These are phyloP conservation scores for Chloroceryle aenea DNA, from an alignment of 2,113 vertebrate genomes.

Conservation along the genomic window DNA sequence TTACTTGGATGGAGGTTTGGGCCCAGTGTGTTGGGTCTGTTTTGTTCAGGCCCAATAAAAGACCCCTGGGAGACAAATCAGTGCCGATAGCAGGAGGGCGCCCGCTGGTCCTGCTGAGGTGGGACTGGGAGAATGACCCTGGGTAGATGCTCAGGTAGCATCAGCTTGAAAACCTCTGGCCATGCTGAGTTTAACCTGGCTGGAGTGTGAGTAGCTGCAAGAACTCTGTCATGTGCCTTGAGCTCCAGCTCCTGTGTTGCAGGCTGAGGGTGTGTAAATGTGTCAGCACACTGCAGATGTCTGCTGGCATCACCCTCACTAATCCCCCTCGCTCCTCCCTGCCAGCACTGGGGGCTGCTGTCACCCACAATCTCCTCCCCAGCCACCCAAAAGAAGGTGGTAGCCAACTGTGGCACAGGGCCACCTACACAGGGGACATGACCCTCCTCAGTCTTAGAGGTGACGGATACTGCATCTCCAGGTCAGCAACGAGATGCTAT, in stretches of 20 bases:
- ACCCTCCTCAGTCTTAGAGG: fast-evolving
- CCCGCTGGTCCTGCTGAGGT: fast-evolving
- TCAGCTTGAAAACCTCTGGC: background rate
- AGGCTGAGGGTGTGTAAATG: background rate
- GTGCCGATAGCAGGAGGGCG: background rate
- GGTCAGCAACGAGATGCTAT: fast-evolving
- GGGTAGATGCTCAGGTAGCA: background rate
- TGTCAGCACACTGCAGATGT: background rate
- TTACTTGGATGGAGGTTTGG: background rate
- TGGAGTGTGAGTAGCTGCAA: background rate
- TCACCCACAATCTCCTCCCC: background rate
- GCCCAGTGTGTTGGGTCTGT: fast-evolving
- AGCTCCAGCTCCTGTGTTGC: background rate
- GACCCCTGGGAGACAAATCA: fast-evolving
- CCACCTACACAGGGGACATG: no score
- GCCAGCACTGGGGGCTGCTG: background rate
- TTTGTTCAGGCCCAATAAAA: background rate
- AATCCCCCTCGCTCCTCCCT: background rate
- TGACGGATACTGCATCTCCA: background rate
- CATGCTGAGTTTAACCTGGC: fast-evolving
- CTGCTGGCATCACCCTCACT: background rate
- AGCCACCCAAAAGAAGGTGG: background rate
- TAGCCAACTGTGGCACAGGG: background rate
- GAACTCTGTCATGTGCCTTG: background rate
- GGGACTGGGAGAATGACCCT: background rate